Percentiles rank a stretch among this genome's conserved stretches.
Conservation (phyloP, 2,797 vertebrate genomes). For the Momotus momota region DNA sequence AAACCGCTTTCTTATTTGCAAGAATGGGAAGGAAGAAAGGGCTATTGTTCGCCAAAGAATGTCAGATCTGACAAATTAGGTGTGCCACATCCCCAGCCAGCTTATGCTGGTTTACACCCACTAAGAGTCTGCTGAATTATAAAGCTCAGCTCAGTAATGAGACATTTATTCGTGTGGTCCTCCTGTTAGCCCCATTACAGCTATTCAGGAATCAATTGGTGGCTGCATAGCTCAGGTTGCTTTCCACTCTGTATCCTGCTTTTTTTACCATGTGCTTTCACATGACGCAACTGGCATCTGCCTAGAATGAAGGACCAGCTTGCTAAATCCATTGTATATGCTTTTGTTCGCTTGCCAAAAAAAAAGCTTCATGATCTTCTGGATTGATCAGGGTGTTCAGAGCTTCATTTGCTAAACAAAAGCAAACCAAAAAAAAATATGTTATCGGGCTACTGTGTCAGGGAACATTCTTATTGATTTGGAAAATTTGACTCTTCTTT, state of each 20-base stretch:
- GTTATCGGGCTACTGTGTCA: not conserved
- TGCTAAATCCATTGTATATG: not conserved
- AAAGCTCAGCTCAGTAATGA: not conserved
- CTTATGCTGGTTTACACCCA: slow-evolving; percentile 10
- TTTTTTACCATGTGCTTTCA: not conserved
- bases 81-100: not conserved
- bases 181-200: not conserved
- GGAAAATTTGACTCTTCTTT: not conserved
- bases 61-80: not conserved
- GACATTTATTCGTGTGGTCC: not conserved
- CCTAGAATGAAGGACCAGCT: not conserved
- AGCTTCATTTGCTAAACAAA: not conserved
- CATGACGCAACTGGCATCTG: not conserved
- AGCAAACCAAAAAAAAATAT: not conserved
- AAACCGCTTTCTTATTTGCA: not conserved
- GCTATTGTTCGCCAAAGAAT: not conserved
- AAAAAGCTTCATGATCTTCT: not conserved
- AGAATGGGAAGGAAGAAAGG: not conserved
- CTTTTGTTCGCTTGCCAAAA: not conserved
- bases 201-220: not conserved
- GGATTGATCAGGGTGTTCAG: not conserved
- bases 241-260: not conserved
- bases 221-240: not conserved
- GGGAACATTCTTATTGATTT: not conserved
- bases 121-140: not conserved